These are phyloP conservation scores for Serripes groenlandicus DNA, from an alignment of 2,888 invertebrate species.

Conservation along the genomic window DNA sequence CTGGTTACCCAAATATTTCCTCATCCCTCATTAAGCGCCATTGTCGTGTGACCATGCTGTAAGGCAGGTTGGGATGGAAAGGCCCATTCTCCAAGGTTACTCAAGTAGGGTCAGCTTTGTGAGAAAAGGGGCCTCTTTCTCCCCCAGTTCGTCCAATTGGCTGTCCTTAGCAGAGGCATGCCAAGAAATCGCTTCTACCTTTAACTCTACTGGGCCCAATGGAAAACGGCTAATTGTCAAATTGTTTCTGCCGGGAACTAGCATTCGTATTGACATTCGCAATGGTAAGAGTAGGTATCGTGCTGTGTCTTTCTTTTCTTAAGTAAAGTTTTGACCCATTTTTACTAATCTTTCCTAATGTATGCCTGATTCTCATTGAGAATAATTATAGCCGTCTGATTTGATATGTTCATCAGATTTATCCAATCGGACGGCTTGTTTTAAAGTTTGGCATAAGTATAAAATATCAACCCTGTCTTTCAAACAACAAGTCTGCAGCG, in stretches of 20 bases:
- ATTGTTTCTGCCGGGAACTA: slow-evolving; percentile 59
- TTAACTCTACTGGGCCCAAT: slow-evolving; percentile 43
- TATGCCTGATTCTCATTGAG: too few species aligned
- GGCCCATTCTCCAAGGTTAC: slow-evolving; percentile 46
- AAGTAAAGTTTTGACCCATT: too few species aligned
- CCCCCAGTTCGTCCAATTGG: slow-evolving; percentile 55
- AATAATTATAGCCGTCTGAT: too few species aligned
- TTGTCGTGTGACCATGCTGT: slow-evolving; percentile 17
- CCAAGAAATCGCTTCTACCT: slow-evolving; percentile 48
- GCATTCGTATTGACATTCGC: slow-evolving; percentile 58
- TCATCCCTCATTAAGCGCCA: not conserved
- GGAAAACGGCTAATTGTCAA: slow-evolving; percentile 61
- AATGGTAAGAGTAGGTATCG: slow-evolving; percentile 64
- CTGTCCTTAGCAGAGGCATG: slow-evolving; percentile 56
- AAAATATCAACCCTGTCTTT: too few species aligned
- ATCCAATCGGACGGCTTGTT: too few species aligned
- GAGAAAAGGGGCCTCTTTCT: slow-evolving; percentile 49
- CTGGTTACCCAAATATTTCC: not conserved
- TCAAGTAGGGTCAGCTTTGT: slow-evolving; percentile 40
- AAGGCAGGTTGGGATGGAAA: slow-evolving; percentile 60
- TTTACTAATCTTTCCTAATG: too few species aligned
- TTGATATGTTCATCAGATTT: too few species aligned
- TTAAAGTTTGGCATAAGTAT: too few species aligned
- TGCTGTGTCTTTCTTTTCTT: slow-evolving; percentile 14
- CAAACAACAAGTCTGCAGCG: too few species aligned